Evolutionary conservation across 2,113 vertebrate species (phyloP), one percentile per base, ranked within the genome.

Genomic region (Scatophagus argus): DNA sequence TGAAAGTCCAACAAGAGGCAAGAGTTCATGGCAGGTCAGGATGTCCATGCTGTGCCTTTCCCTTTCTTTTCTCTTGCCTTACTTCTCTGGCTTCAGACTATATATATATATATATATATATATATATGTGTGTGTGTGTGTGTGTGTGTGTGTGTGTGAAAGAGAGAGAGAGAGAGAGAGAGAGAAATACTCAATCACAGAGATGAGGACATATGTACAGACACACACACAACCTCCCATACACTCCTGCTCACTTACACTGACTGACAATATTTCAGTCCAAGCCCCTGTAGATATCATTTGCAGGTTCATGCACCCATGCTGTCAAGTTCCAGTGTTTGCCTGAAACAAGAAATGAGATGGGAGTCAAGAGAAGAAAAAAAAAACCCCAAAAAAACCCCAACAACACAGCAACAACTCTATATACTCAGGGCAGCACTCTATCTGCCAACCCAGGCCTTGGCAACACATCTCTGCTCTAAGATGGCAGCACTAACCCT

Each of bases 1-100:
- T 91, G 73, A 88, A 86, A 88, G 79, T 73, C 76, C 69, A 73
- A 74, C 81, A 67, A 77, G 77, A 85, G 61, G 71, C 65, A 82
- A 47, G 63, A 64, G 52, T 77, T 87, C 44, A 69, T 47, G 63
- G 52, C 52, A 74, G 56, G 66, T 77, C 66, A 66, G 61, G 36
- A 44, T 58, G 43, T 11, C 8, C 12, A 6, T 27, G 17, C 38
- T 77, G 41, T 71, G 10, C 65, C 38, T 70, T 54, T 76, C 47
- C 27, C 2, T 6, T 36, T 12, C 27, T n/a, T 69, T 31, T 62
- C 21, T 36, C 25, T 39, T 58, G 8, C 71, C 27, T 70, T 62
- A 61, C 14, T 54, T 74, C 7, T 29, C 60, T 61, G 61, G 51
- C 32, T 74, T 34, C 31, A 34, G 19, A 71, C 38, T n/a, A 19